Percentiles rank a stretch among this genome's conserved stretches.
These are phyloP conservation scores for Crossaster papposus DNA, from an alignment of 53 echinoderm and acorn worm genomes.

Conservation along the genomic window DNA sequence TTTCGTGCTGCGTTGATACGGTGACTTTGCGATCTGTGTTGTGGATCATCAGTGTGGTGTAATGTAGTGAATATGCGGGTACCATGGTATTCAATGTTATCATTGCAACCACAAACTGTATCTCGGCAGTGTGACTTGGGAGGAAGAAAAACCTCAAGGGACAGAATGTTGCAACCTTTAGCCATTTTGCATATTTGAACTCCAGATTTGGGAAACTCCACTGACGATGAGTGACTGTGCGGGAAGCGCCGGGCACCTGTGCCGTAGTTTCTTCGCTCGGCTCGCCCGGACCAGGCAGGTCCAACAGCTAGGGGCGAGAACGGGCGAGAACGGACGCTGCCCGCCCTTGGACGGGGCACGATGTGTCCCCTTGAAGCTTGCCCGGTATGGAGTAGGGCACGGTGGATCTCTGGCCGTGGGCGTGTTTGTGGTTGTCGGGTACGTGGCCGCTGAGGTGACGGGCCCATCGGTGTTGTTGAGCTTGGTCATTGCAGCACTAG, in stretches of 20 bases:
- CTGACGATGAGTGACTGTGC: constrained; percentile 41
- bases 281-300: constrained; percentile 52
- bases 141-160: neutral
- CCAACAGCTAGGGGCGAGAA: neutral
- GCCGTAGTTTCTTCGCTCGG: constrained; percentile 29
- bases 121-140: too few species aligned
- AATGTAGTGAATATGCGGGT: constrained; percentile 34
- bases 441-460: constrained; percentile 48
- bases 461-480: constrained; percentile 55
- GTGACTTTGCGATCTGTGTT: neutral
- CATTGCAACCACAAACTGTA: neutral
- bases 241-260: constrained; percentile 29
- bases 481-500: constrained; percentile 45
- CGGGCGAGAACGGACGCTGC: neutral
- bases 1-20: neutral
- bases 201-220: neutral
- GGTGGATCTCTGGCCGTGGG: constrained; percentile 57
- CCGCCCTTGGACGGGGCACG: neutral
- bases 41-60: too few species aligned
- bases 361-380: constrained; percentile 57
- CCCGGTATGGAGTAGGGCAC: constrained; percentile 64
- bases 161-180: too few species aligned
- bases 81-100: neutral
- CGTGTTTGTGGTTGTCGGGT: constrained; percentile 63
- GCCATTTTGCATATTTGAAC: neutral